phyloP scores from a whole-genome alignment of 2,797 vertebrate species.

The Strix occidentalis region DNA sequence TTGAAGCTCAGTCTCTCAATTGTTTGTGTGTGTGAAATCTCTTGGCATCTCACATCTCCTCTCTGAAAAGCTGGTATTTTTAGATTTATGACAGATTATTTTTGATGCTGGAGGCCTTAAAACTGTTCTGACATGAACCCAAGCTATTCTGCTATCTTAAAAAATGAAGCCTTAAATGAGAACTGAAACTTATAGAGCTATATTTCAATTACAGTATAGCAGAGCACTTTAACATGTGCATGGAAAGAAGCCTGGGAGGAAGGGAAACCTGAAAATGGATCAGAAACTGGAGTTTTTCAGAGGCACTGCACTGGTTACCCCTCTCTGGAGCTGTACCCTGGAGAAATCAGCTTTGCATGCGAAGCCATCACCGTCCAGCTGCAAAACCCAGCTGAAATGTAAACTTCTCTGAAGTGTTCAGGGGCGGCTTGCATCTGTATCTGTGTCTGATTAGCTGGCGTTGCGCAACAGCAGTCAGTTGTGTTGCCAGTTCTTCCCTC shows the following conservation, averaged over 20 bases:
- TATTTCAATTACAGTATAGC: neutral
- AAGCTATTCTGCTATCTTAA: neutral
- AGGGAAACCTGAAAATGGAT: neutral
- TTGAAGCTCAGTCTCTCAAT: neutral
- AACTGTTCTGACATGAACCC: constrained; percentile 30
- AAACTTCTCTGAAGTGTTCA: neutral
- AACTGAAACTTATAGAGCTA: neutral
- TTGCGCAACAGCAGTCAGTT: neutral
- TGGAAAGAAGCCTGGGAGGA: neutral
- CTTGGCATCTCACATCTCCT: neutral
- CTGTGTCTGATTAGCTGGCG: neutral
- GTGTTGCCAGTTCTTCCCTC: neutral
- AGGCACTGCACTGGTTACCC: neutral
- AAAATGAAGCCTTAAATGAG: neutral
- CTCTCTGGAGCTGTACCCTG: neutral
- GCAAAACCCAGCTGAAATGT: constrained; percentile 4
- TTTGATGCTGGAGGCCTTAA: constrained; percentile 23
- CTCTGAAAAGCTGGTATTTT: constrained; percentile 10
- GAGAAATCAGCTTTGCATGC: neutral
- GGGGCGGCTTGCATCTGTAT: neutral
- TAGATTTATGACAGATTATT: neutral
- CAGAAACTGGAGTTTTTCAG: neutral
- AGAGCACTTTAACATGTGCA: neutral
- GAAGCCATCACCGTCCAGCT: neutral
- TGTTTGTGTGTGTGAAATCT: neutral